phyloP scores from a whole-genome alignment of 2,797 vertebrate genomes.

The Rhinophrynus dorsalis region DNA sequence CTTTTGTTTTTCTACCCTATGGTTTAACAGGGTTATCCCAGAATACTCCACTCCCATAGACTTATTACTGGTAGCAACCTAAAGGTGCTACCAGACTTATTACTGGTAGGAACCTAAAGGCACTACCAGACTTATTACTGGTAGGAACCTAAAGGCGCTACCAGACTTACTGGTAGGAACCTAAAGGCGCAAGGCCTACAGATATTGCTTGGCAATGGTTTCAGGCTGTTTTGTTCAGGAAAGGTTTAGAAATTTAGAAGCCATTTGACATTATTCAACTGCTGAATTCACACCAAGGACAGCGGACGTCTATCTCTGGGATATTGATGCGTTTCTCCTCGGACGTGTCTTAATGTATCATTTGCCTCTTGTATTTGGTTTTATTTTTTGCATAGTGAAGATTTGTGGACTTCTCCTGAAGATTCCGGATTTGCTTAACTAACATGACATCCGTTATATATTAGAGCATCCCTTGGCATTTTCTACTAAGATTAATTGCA shows the following conservation, averaged over 20 bases:
- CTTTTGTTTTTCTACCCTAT: no score
- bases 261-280: not conserved
- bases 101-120: no score
- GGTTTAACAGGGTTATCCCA: no score
- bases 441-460: conserved; percentile 43
- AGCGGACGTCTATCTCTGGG: conserved; percentile 6
- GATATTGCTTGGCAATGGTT: not conserved
- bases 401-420: conserved; percentile 18
- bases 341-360: not conserved
- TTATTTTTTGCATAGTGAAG: conserved; percentile 8
- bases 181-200: no score
- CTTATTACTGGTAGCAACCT: no score
- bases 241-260: not conserved
- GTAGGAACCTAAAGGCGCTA: no score
- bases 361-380: not conserved
- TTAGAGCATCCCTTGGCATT: conserved; percentile 27
- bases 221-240: not conserved
- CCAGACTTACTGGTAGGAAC: no score
- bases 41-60: no score
- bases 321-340: not conserved
- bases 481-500: conserved; percentile 32
- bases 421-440: conserved; percentile 32
- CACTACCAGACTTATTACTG: no score
- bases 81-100: no score
- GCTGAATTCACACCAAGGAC: not conserved